Evolutionary conservation across 2,797 vertebrate genomes (phyloP).

Genomic region (Florisuga fusca): DNA sequence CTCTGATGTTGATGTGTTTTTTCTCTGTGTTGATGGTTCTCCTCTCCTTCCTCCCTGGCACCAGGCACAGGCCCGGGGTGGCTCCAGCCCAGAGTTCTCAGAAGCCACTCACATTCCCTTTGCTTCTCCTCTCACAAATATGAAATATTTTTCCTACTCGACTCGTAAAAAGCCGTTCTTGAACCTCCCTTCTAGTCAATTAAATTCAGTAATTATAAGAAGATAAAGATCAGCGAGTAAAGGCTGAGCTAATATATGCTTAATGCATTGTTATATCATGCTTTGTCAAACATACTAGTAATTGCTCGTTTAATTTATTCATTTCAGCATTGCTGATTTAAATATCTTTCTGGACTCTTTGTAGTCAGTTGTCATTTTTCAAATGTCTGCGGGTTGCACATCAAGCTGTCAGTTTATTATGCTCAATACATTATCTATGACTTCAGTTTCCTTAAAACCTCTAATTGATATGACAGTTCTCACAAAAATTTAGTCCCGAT

Average conservation of each 20-base stretch:
- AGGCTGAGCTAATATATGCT: conserved; percentile 51
- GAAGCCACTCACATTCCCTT: background rate
- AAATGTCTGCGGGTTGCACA: background rate
- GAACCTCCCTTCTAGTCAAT: conserved; percentile 42
- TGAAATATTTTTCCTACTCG: background rate
- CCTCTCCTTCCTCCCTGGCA: background rate
- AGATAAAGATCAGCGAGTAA: conserved; percentile 58
- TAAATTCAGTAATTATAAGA: conserved; percentile 59
- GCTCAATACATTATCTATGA: background rate
- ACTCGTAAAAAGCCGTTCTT: background rate
- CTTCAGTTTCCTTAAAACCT: conserved; percentile 34
- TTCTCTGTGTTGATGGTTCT: background rate
- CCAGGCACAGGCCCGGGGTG: rapidly evolving
- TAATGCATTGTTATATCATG: conserved; percentile 41
- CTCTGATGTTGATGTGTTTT: background rate
- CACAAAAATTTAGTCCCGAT: background rate
- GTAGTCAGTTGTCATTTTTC: conserved; percentile 24
- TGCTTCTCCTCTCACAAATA: background rate
- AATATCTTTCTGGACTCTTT: conserved; percentile 32
- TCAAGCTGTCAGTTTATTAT: conserved; percentile 30
- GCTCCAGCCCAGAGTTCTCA: background rate
- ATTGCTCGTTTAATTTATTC: conserved; percentile 51
- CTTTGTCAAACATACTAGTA: conserved; percentile 48
- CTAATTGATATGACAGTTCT: conserved; percentile 62
- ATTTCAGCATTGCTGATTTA: conserved; percentile 16